Evolutionary conservation across 2,888 invertebrate species (phyloP).

Genomic region (Andrena praecox): DNA sequence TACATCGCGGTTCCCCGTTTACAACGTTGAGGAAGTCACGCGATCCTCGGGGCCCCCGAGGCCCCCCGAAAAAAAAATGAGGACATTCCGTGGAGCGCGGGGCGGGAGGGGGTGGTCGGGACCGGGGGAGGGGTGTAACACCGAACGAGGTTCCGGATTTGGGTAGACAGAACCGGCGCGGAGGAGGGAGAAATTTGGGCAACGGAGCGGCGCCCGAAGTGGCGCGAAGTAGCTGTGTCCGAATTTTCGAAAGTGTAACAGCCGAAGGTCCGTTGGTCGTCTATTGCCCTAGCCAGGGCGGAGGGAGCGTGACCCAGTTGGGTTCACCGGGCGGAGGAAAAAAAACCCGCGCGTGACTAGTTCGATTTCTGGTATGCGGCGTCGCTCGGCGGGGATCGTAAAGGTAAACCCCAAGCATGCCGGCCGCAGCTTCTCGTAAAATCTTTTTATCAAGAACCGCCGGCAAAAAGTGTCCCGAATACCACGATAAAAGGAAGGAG

Average conservation of each 20-base stretch:
- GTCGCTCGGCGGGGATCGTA: conserved; percentile 42
- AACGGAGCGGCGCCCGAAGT: conserved; percentile 18
- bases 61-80: conserved; percentile 78
- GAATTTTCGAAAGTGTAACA: conserved; percentile 72
- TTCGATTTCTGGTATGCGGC: conserved; percentile 49
- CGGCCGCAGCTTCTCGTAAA: conserved; percentile 50
- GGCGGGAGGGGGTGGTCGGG: conserved; percentile 55
- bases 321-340: conserved; percentile 14
- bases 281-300: conserved; percentile 51
- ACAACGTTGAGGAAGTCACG: conserved; percentile 78
- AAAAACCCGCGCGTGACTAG: conserved; percentile 36
- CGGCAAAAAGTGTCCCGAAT: conserved; percentile 51
- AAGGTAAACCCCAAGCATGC: conserved; percentile 33
- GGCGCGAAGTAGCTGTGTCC: conserved; percentile 65
- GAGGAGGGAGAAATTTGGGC: conserved; percentile 58
- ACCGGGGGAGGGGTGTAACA: conserved; percentile 41
- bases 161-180: conserved; percentile 54
- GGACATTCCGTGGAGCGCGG: conserved; percentile 76
- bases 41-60: conserved; percentile 72
- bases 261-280: conserved; percentile 46
- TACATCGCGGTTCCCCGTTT: conserved; percentile 42
- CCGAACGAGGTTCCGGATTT: conserved; percentile 76
- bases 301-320: conserved; percentile 57
- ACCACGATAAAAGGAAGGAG: conserved; percentile 43
- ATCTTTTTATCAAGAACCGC: conserved; percentile 47